Evolutionary conservation across 2,797 vertebrate species (phyloP).

Genomic region (Triplophysa yarkandensis): DNA sequence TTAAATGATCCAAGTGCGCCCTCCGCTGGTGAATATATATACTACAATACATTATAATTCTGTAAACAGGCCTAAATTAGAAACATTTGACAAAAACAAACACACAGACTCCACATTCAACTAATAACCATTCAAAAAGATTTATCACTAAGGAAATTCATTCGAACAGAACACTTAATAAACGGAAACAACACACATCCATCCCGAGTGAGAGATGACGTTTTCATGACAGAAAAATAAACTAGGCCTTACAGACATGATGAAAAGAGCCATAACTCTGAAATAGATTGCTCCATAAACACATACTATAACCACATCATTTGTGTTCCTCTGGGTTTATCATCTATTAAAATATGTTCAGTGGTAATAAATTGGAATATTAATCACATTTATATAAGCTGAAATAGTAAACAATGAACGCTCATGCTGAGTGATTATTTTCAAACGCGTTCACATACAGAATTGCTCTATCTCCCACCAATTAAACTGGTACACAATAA

Average conservation of each 20-base stretch:
- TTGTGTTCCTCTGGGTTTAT: conserved; percentile 67
- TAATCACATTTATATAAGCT: conserved; percentile 64
- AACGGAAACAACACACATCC: conserved; percentile 21
- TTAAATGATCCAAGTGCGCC: conserved; percentile 44
- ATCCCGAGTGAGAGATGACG: conserved; percentile 11
- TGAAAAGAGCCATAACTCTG: conserved; percentile 65
- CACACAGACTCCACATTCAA: conserved; percentile 1
- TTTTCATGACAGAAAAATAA: conserved; percentile 24
- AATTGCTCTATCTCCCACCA: conserved; percentile 55
- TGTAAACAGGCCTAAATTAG: neutral
- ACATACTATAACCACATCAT: conserved; percentile 64
- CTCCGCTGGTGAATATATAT: conserved; percentile 53
- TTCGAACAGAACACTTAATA: conserved; percentile 31
- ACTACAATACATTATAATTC: neutral
- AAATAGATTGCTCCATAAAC: conserved; percentile 68
- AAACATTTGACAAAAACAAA: conserved; percentile 18
- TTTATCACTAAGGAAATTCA: conserved; percentile 18
- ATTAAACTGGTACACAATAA: conserved; percentile 64
- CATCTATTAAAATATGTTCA: conserved; percentile 56
- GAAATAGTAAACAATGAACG: conserved; percentile 49
- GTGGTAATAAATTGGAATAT: conserved; percentile 61
- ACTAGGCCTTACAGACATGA: conserved; percentile 44
- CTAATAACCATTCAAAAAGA: conserved; percentile 19
- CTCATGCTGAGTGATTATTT: conserved; percentile 49
- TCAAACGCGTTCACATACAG: conserved; percentile 35